Evolutionary conservation across 1,140 invertebrate species (phyloP), one percentile per base, ranked within the genome.

Genomic region (Diplogasteroides magnus): DNA sequence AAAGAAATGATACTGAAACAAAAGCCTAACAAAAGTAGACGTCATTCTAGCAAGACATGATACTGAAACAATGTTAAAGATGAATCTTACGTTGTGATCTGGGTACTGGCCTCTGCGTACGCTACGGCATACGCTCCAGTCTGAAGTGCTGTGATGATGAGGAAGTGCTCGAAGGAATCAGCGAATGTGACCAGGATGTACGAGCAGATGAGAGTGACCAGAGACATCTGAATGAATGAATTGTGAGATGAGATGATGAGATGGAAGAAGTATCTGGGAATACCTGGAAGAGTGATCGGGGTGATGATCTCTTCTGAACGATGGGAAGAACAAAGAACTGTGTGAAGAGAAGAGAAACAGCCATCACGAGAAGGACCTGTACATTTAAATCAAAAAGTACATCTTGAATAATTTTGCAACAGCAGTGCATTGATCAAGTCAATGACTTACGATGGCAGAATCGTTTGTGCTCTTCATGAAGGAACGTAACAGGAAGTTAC

Each of bases 101-200:
- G 81, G 13, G 79, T 82, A 25, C 74, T 76, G 6, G 79, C 78
- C 67, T 81, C 79, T 14, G 79, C 79, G 64, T 83, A 81, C 1
- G 79, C 81, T 69, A 81, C 74, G n/a, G 79, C 79, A 61, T 81
- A 83, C 25, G 77, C 76, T 3, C 77, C 81, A 2, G 81, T 81
- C 61, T 81, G 79, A 3, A 81, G 37, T 29, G 79, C 79, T 14
- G 79, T 82, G 31, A 81, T 72, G 2, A 76, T 64, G 25, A 81
- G 66, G 69, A 82, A 78, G 67, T 81, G 81, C 27, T 79, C 60
- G 57, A 81, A 69, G 19, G 68, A 75, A n/a, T 67, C 72, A n/a
- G 77, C 76, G 63, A 82, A 83, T 31, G 67, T 74, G 28, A 77
- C 77, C 26, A 68, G 63, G 26, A 67, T 60, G 61, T 81, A 81